These are phyloP conservation scores for Euplexia lucipara DNA, from an alignment of 2,888 invertebrate species.

Conservation along the genomic window DNA sequence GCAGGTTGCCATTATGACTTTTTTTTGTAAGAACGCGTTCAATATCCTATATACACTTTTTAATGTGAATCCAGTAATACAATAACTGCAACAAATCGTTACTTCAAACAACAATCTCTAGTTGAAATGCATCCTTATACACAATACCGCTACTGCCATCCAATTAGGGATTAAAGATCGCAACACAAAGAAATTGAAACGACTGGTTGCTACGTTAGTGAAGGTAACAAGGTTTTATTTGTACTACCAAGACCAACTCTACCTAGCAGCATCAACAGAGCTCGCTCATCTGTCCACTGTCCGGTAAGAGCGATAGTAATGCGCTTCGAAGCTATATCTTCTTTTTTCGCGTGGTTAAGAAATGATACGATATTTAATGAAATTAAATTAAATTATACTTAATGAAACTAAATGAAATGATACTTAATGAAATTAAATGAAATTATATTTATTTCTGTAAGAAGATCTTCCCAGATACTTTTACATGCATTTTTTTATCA, in stretches of 20 bases:
- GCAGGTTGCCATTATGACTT: no score
- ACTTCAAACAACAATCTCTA: neutral
- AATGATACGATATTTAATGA: no score
- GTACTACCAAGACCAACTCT: constrained; percentile 45
- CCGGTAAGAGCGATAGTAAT: neutral
- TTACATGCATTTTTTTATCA: no score
- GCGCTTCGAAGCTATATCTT: constrained; percentile 19
- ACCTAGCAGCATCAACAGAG: constrained; percentile 33
- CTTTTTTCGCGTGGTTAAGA: no score
- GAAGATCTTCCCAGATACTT: no score
- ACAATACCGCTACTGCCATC: constrained; percentile 35
- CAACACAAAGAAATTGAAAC: constrained; percentile 57
- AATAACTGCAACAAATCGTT: constrained; percentile 1
- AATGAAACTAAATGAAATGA: no score
- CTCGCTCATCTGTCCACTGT: constrained; percentile 14
- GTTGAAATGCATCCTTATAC: constrained; percentile 9
- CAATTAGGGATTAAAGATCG: constrained; percentile 55
- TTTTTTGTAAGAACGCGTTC: no score
- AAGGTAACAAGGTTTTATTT: constrained; percentile 58
- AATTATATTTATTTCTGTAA: no score
- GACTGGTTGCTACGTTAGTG: constrained; percentile 30
- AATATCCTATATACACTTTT: no score
- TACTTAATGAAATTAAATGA: no score
- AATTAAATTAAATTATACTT: no score
- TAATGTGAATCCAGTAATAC: no score